Base-by-base conservation (phyloP, 2,888 invertebrate genomes). In the Drosophila trichaetosa region DNA sequence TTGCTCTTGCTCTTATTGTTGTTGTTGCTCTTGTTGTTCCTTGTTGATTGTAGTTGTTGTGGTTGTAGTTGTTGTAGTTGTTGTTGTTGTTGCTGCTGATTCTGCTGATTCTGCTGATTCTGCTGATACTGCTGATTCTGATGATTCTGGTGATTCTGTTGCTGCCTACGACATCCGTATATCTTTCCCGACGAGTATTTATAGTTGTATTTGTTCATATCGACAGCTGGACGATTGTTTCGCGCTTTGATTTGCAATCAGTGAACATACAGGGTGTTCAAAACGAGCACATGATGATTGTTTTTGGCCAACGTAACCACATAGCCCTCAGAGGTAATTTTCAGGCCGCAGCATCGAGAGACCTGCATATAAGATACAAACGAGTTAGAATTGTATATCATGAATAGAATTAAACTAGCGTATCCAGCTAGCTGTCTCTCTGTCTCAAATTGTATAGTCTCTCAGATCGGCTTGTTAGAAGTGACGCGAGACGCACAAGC, bases 221-320 rank as follows among this genome's bases (percentile, higher is more conserved):
- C 91, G 80, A 82, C 86, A 76, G 80, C 84, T 83, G 78, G 84
- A 82, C 79, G 88, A 86, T 90, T 87, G 74, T 83, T 91, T 62
- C 80, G 87, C 76, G 81, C 90, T 91, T 91, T 91, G 70, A 92
- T 91, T 93, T 94, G 94, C 93, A 95, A 96, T 96, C 96, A 97
- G 94, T 97, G 96, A 95, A 97, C 97, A 95, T 97, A 97, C 93
- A 98, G 95, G 90, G 97, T 98, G 95, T 98, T 97, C 94, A 99
- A 95, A 93, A 99, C 98, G 94, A 99, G 96, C 92, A 99, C 99
- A 94, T 99, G 98, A 94, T 99, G 99, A 94, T 99, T 99, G 95
- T 99, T 99, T 95, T 99, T 99, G 93, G 99, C 99, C 94, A 99
- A 94, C 82, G 99, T 98, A 87, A 98, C 97, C 90, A 99, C 97